phyloP scores from a whole-genome alignment of 2,888 invertebrate species.

The Eupithecia subumbrata region DNA sequence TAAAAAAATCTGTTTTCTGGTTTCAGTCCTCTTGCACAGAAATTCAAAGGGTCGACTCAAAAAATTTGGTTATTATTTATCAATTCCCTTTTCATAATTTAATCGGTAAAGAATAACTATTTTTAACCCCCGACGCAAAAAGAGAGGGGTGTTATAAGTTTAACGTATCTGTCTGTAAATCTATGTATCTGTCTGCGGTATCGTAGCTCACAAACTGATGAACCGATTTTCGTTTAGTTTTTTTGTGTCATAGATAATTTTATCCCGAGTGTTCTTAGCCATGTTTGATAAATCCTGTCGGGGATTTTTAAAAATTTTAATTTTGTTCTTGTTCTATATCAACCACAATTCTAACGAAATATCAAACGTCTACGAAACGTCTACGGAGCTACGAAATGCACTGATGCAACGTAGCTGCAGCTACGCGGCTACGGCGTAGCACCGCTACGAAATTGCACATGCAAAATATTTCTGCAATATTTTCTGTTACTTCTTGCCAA shows the following conservation, averaged over 20 bases:
- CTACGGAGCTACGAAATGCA: slow-evolving; percentile 63
- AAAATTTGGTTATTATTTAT: background rate
- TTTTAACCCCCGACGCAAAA: no score
- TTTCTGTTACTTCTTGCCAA: background rate
- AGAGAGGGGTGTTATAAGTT: no score
- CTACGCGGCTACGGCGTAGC: slow-evolving; percentile 78
- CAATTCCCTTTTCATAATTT: background rate
- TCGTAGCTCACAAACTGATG: no score
- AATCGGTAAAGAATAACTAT: background rate
- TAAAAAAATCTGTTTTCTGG: background rate
- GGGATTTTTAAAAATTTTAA: no score
- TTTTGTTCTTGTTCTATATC: background rate
- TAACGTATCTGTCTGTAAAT: no score
- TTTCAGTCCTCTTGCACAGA: background rate
- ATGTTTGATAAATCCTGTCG: no score
- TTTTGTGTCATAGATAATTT: no score
- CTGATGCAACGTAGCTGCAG: slow-evolving; percentile 79
- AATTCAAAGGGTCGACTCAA: background rate
- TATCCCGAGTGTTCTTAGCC: no score
- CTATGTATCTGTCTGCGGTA: no score
- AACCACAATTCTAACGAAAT: background rate
- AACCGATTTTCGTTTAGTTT: no score
- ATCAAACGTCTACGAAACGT: slow-evolving; percentile 24
- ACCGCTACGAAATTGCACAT: slow-evolving; percentile 76
- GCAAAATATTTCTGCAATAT: slow-evolving; percentile 25